Evolutionary conservation across 2,888 invertebrate species (phyloP), one percentile per base, ranked within the genome.

Genomic region (Pyrochroa serraticornis): DNA sequence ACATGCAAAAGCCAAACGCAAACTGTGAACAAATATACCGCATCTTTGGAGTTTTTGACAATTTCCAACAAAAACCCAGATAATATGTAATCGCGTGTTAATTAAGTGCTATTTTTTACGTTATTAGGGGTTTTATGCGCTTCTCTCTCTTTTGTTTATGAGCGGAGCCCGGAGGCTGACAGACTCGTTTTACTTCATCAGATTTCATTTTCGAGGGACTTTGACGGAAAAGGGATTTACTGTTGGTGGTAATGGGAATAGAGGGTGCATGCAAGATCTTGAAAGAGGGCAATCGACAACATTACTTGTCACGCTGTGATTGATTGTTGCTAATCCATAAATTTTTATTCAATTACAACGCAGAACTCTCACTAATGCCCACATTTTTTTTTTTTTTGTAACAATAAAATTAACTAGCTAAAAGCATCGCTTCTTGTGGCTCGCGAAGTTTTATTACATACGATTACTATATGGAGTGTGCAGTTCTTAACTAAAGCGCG

Each of bases 271-370:
- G 46, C 34, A 41, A 51, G 57, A 51, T 57, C 37, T 57, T 32
- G 46, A 55, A 58, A 58, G 47, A 33, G 46, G 47, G 48, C 53
- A 58, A 52, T 48, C 58, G 53, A 42, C 22, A 44, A 34, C 58
- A 52, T 42, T 48, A 49, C 53, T 49, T 54, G 59, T 54, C 59
- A 54, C 45, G 42, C 37, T 54, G 50, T 59, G 59, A 59, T 59
- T 59, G 54, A 59, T 59, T 46, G 39, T 41, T 22, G 38, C 37
- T 7, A 43, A 33, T 55, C 33, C 33, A 44, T 31, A 33, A 37
- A 39, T 37, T 56, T 49, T 43, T 33, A 43, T 31, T 22, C 14
- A 9, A n/a, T n/a, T n/a, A n/a, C n/a, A n/a, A n/a, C n/a, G n/a
- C n/a, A n/a, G n/a, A n/a, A n/a, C n/a, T n/a, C n/a, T n/a, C n/a